A percentile compares a stretch with the other conserved stretches of the same genome.
phyloP scores from a whole-genome alignment of 2,113 vertebrate genomes.

The Nicator chloris region DNA sequence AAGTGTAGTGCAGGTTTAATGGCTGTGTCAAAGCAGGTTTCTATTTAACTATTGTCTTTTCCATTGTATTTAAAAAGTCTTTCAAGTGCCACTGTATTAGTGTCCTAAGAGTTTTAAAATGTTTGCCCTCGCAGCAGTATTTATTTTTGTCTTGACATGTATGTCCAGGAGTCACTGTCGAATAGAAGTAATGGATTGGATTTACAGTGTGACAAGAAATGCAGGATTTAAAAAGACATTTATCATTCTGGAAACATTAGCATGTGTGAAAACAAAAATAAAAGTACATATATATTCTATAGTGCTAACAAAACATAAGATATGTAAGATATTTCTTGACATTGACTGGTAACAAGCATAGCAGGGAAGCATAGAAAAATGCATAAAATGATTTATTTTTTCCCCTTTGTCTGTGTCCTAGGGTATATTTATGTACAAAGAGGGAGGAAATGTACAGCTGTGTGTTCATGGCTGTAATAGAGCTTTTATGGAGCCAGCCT shows the following conservation, averaged over 20 bases:
- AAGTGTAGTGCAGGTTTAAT: not conserved
- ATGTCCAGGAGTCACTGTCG: constrained; percentile 24
- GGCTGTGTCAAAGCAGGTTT: constrained; percentile 6
- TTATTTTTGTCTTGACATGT: constrained; percentile 49
- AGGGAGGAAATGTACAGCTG: not conserved
- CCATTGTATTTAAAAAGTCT: constrained; percentile 32
- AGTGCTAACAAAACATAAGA: constrained; percentile 5
- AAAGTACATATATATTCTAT: constrained; percentile 10
- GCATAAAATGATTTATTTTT: not conserved
- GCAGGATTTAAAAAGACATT: constrained; percentile 29
- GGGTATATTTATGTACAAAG: not conserved
- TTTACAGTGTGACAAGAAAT: not conserved
- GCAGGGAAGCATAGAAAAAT: not conserved
- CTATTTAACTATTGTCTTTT: constrained; percentile 35
- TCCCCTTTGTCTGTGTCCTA: not conserved
- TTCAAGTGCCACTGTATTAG: constrained; percentile 38
- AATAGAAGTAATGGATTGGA: constrained; percentile 21
- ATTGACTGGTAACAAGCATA: not conserved
- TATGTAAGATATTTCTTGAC: constrained; percentile 10
- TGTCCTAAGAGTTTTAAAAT: constrained; percentile 5
- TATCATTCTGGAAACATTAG: constrained; percentile 19
- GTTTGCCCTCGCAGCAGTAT: constrained; percentile 42
- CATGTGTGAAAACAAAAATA: constrained; percentile 32
- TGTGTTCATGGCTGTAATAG: not conserved
- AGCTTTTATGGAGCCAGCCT: not conserved